phyloP scores from a whole-genome alignment of 1,140 invertebrate species.

The Drosophila truncata region DNA sequence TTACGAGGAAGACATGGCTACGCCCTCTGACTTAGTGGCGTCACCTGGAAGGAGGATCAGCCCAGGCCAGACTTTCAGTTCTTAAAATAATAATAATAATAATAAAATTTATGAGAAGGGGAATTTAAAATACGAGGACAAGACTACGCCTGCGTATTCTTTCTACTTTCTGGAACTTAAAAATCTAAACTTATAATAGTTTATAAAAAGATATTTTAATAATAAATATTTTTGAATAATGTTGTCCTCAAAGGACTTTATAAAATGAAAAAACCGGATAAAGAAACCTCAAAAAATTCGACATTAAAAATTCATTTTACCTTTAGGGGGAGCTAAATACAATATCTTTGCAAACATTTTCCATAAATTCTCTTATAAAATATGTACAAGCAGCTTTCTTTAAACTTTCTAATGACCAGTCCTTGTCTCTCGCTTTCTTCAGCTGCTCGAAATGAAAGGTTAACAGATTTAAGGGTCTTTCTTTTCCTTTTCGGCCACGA shows the following conservation, averaged over 20 bases:
- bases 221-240: too few species aligned
- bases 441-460: conserved; percentile 60
- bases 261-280: not conserved
- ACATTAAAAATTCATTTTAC: not conserved
- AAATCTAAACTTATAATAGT: not conserved
- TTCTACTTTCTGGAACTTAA: not conserved
- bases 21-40: conserved; percentile 63
- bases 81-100: not conserved
- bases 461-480: conserved; percentile 68
- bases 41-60: conserved; percentile 35
- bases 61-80: conserved; percentile 20
- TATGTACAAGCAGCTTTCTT: conserved; percentile 40
- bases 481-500: conserved; percentile 41
- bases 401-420: conserved; percentile 64
- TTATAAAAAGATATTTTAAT: too few species aligned
- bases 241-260: not conserved
- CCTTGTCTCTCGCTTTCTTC: conserved; percentile 4
- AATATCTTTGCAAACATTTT: not conserved
- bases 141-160: not conserved
- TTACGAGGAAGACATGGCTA: conserved; percentile 31
- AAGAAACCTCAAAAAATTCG: not conserved
- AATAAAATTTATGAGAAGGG: not conserved
- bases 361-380: conserved; percentile 26
- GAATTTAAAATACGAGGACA: not conserved
- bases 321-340: not conserved